Evolutionary conservation across 1,140 invertebrate species (phyloP).

Genomic region (Drosophila nebulosa): DNA sequence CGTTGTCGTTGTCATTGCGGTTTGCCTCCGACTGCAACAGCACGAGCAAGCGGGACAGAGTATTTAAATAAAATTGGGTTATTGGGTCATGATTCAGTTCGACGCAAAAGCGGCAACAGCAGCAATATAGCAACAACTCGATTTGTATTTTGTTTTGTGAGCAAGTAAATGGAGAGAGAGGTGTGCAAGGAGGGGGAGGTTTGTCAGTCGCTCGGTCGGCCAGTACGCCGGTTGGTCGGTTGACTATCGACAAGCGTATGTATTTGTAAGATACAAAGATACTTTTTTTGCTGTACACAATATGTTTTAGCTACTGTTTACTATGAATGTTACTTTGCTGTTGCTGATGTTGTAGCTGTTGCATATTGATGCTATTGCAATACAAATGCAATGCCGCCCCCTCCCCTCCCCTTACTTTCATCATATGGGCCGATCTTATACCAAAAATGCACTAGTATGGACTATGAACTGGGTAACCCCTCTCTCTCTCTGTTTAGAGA

Average conservation of each 20-base stretch:
- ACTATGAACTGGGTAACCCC: too few relatives aligned
- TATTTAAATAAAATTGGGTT: slow-evolving; percentile 63
- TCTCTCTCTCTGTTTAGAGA: background rate
- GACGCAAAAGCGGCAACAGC: slow-evolving; percentile 54
- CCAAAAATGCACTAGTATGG: background rate
- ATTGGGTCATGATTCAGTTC: slow-evolving; percentile 78
- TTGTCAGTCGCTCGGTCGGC: background rate
- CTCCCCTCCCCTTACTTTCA: slow-evolving; percentile 2
- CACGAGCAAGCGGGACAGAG: slow-evolving; percentile 46
- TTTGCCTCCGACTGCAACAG: slow-evolving; percentile 15
- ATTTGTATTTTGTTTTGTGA: slow-evolving; percentile 68
- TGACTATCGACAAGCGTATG: slow-evolving; percentile 59
- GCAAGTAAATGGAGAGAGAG: background rate
- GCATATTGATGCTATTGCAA: slow-evolving; percentile 43
- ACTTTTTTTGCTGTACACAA: slow-evolving; percentile 13
- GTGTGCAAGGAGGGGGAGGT: background rate
- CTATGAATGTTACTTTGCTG: slow-evolving; percentile 25
- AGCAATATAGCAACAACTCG: slow-evolving; percentile 55
- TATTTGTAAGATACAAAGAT: slow-evolving; percentile 69
- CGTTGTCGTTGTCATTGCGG: slow-evolving; percentile 66
- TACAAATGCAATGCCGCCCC: slow-evolving; percentile 11
- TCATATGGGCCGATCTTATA: slow-evolving; percentile 20
- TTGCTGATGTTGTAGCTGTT: background rate
- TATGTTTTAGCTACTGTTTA: slow-evolving; percentile 65
- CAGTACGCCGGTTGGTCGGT: slow-evolving; percentile 29